phyloP scores from a whole-genome alignment of 2,797 vertebrate species.

The Parauchenoglanis punctatus region DNA sequence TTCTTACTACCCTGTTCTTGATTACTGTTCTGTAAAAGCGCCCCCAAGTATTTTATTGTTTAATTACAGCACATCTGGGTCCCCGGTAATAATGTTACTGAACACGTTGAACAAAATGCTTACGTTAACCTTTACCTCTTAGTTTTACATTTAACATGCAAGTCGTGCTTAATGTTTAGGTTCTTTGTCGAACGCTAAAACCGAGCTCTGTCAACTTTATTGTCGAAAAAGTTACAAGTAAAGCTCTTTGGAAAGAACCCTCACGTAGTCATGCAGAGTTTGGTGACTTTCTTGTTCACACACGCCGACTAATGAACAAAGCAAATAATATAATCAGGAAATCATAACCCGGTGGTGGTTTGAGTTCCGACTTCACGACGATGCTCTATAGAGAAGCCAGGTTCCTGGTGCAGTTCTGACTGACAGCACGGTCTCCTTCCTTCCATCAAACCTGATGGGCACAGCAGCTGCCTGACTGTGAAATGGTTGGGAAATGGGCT shows the following conservation, averaged over 20 bases:
- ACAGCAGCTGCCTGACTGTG: constrained; percentile 1
- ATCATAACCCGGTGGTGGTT: background rate
- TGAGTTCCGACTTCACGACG: background rate
- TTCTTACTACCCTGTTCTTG: background rate
- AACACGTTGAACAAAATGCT: background rate
- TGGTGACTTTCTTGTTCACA: background rate
- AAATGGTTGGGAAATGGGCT: constrained; percentile 50
- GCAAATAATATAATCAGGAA: background rate
- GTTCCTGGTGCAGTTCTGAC: constrained; percentile 11
- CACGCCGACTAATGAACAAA: background rate
- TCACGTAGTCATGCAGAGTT: background rate
- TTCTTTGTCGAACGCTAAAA: background rate
- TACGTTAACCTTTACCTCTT: background rate
- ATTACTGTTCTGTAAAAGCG: background rate
- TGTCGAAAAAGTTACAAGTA: background rate
- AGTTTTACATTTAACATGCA: background rate
- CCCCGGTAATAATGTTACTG: background rate
- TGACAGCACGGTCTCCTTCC: background rate
- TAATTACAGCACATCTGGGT: background rate
- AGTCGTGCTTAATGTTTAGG: too few species aligned
- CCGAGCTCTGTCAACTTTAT: background rate
- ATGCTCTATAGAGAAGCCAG: constrained; percentile 16
- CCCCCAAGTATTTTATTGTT: background rate
- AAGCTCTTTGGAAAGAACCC: background rate
- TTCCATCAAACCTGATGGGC: constrained; percentile 20